Base-by-base conservation (phyloP, 1,140 invertebrate species). In the Pectinophora gossypiella region DNA sequence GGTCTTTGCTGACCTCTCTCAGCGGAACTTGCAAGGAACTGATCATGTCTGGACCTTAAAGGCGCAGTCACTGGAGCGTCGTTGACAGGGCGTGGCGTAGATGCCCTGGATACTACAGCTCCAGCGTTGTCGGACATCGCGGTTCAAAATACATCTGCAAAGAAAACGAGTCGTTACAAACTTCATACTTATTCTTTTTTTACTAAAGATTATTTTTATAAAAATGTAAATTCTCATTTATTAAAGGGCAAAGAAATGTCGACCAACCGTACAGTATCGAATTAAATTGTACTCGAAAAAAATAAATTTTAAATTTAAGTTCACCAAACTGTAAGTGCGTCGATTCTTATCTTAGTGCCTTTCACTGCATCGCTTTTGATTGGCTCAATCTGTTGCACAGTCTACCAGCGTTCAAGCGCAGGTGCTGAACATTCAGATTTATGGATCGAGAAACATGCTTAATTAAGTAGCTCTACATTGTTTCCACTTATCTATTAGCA, bases 21-120 rank as follows among this genome's bases (percentile, higher is more conserved):
- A 42, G 83, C 74, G 50, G 82, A 75, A 10, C 79, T 86, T 54
- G 89, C 85, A 51, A 90, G 85, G 54, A 91, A 91, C 56, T 90
- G 90, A 44, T 91, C 90, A 83, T 90, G 89, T 64, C 90, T 85
- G 1, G 87, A 89, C 40, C 87, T 64, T 45, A 80, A 43, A 10
- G 81, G 78, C 3, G 81, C 74, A 22, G 63, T 81, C 1, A 77
- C 72, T 44, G 79, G 72, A 18, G 74, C 61, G 50, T 85, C 76
- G 9, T 67, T 50, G 13, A 71, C 61, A 43, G 85, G 78, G 59
- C 76, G 72, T 61, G 82, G 84, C 62, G 84, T 85, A 9, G 82
- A 82, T 45, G 82, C 74, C 72, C 84, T 64, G 43, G 82, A 77
- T 61, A 85, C 79, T 43, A 75, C 72, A 42, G 78, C 59, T 63